phyloP scores from a whole-genome alignment of 1,140 invertebrate species.

The Drosophila asahinai region DNA sequence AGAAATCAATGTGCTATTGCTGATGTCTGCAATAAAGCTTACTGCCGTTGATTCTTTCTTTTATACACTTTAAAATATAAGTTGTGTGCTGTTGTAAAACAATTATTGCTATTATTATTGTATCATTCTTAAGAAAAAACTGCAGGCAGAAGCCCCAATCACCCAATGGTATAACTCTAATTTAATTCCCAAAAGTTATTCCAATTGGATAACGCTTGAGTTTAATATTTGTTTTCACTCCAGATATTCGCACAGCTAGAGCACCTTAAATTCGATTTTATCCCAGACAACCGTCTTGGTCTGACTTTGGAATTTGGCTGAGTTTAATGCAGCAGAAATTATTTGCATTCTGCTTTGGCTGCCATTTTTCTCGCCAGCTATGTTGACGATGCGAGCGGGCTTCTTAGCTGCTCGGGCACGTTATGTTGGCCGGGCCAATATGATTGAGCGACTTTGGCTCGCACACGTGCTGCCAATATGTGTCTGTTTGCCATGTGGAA shows the following conservation, averaged over 20 bases:
- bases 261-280: conserved; percentile 1
- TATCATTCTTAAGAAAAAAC: neutral
- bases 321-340: conserved; percentile 59
- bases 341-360: conserved; percentile 57
- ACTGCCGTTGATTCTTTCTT: neutral
- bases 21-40: conserved; percentile 66
- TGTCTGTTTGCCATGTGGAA: conserved; percentile 62
- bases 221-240: neutral
- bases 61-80: neutral
- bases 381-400: conserved; percentile 11
- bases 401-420: conserved; percentile 30
- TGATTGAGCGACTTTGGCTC: conserved; percentile 67
- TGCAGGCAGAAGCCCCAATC: too few relatives aligned
- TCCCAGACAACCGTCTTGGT: neutral
- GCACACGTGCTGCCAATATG: conserved; percentile 60
- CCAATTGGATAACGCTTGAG: neutral
- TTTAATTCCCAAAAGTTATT: neutral
- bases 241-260: neutral
- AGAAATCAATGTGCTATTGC: conserved; percentile 71
- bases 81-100: neutral
- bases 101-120: neutral
- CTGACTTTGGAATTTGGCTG: conserved; percentile 21
- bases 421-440: conserved; percentile 58
- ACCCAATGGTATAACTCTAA: neutral
- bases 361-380: conserved; percentile 53